Percentiles rank a stretch among this genome's conserved stretches.
phyloP scores from a whole-genome alignment of 2,113 vertebrate species.

The Pionites leucogaster region DNA sequence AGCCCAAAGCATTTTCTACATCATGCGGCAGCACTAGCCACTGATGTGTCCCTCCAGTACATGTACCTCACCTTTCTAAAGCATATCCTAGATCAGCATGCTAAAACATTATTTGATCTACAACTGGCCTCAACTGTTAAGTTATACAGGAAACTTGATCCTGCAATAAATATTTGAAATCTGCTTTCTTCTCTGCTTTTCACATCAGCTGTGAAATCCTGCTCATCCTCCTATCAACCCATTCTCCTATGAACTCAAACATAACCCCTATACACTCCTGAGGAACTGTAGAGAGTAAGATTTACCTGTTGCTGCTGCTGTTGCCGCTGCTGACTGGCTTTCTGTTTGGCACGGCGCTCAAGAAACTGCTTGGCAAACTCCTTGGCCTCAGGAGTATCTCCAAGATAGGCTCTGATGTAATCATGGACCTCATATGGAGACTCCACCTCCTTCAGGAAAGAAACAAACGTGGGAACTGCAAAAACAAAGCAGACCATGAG shows the following conservation, averaged over 20 bases:
- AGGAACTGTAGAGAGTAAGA: accelerated
- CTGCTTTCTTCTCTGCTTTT: neutral
- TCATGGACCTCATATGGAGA: slow-evolving; percentile 98
- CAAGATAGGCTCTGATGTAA: slow-evolving; percentile 95
- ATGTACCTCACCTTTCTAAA: neutral
- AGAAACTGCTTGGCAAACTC: slow-evolving; percentile 99
- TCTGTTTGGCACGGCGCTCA: slow-evolving; percentile 99
- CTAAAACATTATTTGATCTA: neutral
- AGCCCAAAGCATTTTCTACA: neutral
- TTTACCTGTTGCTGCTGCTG: slow-evolving; percentile 77
- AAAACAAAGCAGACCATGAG: slow-evolving; percentile 44
- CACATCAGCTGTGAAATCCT: neutral
- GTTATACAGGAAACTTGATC: neutral
- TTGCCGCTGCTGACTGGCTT: slow-evolving; percentile 87
- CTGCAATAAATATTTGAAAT: neutral
- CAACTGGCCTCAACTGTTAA: neutral
- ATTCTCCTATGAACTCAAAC: neutral
- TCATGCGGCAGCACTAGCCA: neutral
- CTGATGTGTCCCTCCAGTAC: neutral
- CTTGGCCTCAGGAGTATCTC: slow-evolving; percentile 96
- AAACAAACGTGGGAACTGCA: slow-evolving; percentile 97
- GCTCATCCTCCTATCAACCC: neutral
- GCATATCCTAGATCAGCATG: neutral
- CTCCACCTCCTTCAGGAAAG: slow-evolving; percentile 98
- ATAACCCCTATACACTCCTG: neutral